Percentiles rank a stretch among this genome's conserved stretches.
Conservation (phyloP, 2,113 vertebrate species). For the Leiothrix lutea region DNA sequence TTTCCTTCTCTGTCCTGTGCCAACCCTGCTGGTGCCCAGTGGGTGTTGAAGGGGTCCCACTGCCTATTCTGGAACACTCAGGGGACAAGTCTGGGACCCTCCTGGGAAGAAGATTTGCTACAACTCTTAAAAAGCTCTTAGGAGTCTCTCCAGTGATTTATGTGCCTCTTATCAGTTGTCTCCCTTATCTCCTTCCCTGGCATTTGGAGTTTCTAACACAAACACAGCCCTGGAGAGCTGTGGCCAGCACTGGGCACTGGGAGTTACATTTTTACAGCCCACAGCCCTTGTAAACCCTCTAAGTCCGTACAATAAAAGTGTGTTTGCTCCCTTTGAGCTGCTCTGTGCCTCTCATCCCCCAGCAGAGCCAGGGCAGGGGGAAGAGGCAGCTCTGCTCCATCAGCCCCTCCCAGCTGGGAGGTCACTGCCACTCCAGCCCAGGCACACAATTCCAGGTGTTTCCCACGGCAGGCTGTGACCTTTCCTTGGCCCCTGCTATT, state of each 20-base stretch:
- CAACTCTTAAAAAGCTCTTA: neutral
- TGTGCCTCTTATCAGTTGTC: neutral
- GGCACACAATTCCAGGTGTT: neutral
- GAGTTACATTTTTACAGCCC: neutral
- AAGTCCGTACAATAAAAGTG: neutral
- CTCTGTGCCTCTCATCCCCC: neutral
- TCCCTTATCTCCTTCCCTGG: neutral
- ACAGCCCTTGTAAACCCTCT: neutral
- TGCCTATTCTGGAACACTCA: neutral
- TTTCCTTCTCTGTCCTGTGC: neutral
- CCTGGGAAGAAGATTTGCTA: neutral
- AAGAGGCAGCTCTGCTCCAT: neutral
- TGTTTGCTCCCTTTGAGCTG: neutral
- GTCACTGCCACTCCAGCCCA: neutral
- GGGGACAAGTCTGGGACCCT: neutral
- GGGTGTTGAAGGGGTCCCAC: fast-evolving
- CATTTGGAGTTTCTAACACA: neutral
- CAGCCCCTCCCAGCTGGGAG: neutral
- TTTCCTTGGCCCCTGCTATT: neutral
- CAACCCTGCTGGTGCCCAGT: neutral
- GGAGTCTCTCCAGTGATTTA: neutral
- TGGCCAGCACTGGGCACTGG: neutral
- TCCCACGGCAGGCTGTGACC: neutral
- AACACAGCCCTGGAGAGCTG: neutral
- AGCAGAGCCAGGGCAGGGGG: neutral